Evolutionary conservation across 2,888 invertebrate genomes (phyloP).

Genomic region (Callimorpha dominula): DNA sequence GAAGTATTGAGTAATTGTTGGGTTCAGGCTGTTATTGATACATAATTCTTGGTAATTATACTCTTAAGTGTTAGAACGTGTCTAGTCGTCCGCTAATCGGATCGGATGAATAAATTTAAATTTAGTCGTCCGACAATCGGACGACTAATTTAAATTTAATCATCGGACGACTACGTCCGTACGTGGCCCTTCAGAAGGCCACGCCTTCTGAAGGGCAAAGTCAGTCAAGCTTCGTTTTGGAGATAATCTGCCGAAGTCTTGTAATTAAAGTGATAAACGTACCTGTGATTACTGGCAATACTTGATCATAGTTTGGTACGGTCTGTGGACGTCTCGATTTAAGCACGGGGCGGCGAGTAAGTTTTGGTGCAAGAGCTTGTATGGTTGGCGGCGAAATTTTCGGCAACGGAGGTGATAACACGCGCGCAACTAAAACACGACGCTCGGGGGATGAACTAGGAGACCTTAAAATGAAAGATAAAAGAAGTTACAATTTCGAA

Average conservation of each 20-base stretch:
- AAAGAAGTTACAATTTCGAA: not conserved
- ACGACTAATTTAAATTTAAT: no score
- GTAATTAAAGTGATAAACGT: not conserved
- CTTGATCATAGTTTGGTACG: conserved; percentile 60
- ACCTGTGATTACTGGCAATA: conserved; percentile 76
- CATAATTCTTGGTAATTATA: no score
- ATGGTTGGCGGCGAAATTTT: conserved; percentile 67
- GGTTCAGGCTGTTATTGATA: no score
- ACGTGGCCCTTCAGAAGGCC: no score
- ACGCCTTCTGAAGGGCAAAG: no score
- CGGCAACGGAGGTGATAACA: conserved; percentile 75
- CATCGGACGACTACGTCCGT: no score
- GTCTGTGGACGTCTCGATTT: conserved; percentile 61
- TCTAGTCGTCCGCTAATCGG: no score
- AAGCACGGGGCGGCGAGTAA: conserved; percentile 60
- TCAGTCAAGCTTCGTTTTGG: no score
- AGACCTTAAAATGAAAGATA: conserved; percentile 68
- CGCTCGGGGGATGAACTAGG: conserved; percentile 79
- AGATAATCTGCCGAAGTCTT: not conserved
- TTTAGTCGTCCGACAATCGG: no score
- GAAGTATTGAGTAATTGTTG: no score
- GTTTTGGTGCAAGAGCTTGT: conserved; percentile 69
- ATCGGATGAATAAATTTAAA: no score
- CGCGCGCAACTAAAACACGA: conserved; percentile 70
- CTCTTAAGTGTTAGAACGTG: no score